A percentile compares a stretch with the other conserved stretches of the same genome.
phyloP scores from a whole-genome alignment of 2,797 vertebrate genomes.

The Danio aesculapii region DNA sequence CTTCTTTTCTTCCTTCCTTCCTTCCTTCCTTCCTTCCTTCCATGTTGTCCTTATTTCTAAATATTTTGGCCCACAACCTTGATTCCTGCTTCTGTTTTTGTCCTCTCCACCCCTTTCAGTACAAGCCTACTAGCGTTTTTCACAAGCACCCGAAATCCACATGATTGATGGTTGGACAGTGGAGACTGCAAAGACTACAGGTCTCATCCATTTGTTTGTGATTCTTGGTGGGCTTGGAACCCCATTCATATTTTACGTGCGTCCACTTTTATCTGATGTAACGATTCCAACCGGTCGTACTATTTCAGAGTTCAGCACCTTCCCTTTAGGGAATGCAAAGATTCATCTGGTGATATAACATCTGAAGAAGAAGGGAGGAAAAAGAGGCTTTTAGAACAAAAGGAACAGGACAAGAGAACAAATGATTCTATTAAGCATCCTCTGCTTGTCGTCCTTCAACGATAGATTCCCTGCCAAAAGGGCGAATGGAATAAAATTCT shows the following conservation, averaged over 20 bases:
- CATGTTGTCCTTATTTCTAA: not conserved
- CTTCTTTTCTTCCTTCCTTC: too few species aligned
- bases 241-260: slow-evolving; percentile 30
- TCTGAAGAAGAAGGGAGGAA: slow-evolving; percentile 30
- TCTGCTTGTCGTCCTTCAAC: slow-evolving; percentile 53
- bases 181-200: slow-evolving; percentile 11
- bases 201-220: slow-evolving; percentile 26
- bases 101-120: not conserved
- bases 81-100: not conserved
- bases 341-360: slow-evolving; percentile 59
- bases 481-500: slow-evolving; percentile 60
- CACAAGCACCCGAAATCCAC: not conserved
- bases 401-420: slow-evolving; percentile 51
- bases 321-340: slow-evolving; percentile 48
- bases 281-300: slow-evolving; percentile 23
- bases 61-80: not conserved
- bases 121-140: not conserved
- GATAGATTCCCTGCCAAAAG: slow-evolving; percentile 60
- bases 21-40: not conserved
- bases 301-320: slow-evolving; percentile 42
- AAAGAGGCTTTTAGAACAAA: slow-evolving; percentile 60
- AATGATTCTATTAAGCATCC: slow-evolving; percentile 63
- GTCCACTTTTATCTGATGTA: slow-evolving; percentile 30
- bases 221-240: slow-evolving; percentile 33
- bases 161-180: slow-evolving; percentile 23